Evolutionary conservation across 2,113 vertebrate species (phyloP).

Genomic region (Sander lucioperca): DNA sequence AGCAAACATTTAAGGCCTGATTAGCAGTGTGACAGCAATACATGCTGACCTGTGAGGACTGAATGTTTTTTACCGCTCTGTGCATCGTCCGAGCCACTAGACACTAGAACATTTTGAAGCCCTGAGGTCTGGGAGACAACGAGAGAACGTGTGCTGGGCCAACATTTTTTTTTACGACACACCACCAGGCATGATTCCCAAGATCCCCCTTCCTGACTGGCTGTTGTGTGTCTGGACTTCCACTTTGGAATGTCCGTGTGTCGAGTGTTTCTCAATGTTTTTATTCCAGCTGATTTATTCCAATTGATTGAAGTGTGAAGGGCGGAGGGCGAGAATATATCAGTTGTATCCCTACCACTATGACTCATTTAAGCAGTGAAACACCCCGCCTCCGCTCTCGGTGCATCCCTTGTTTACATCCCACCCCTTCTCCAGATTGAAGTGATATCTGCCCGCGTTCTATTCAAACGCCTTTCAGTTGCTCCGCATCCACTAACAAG

Average conservation of each 20-base stretch:
- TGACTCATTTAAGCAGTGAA: constrained; percentile 67
- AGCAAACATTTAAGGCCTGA: constrained; percentile 7
- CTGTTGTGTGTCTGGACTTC: constrained; percentile 71
- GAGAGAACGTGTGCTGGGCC: constrained; percentile 48
- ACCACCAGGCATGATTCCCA: constrained; percentile 60
- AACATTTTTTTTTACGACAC: constrained; percentile 61
- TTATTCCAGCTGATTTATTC: constrained; percentile 70
- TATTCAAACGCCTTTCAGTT: constrained; percentile 52
- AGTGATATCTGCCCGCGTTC: constrained; percentile 35
- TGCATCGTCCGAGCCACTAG: constrained; percentile 39
- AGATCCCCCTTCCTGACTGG: constrained; percentile 58
- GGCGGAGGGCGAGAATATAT: constrained; percentile 66
- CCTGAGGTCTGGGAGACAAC: constrained; percentile 57
- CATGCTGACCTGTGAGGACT: constrained; percentile 24
- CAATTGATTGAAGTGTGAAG: constrained; percentile 71
- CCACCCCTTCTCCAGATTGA: constrained; percentile 55
- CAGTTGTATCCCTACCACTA: constrained; percentile 66
- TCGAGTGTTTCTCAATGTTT: constrained; percentile 63
- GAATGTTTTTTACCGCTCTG: constrained; percentile 31
- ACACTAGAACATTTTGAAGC: constrained; percentile 56
- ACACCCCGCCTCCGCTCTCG: constrained; percentile 61
- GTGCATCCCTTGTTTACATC: constrained; percentile 72
- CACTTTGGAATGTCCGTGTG: constrained; percentile 78
- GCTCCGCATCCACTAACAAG: constrained; percentile 30
- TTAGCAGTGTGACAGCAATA: constrained; percentile 1